Evolutionary conservation across 2,797 vertebrate species (phyloP).

Genomic region (Liparis tanakae): DNA sequence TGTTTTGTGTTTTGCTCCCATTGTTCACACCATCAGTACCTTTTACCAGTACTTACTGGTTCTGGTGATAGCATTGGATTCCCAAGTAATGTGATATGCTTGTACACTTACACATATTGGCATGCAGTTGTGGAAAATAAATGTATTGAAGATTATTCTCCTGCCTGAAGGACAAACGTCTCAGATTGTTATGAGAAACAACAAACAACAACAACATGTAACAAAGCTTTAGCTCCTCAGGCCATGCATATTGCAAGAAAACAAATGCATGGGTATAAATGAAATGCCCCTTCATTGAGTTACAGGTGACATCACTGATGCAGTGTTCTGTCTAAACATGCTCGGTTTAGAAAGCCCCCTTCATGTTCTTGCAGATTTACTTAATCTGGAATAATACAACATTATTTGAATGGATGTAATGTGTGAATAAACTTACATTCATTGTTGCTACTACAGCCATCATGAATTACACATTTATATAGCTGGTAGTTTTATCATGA

Average conservation of each 20-base stretch:
- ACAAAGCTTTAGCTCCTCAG: background rate
- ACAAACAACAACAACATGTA: background rate
- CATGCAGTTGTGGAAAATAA: slow-evolving; percentile 4
- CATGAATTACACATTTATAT: background rate
- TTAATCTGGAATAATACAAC: background rate
- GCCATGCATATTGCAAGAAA: background rate
- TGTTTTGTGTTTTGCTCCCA: background rate
- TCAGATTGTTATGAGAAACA: background rate
- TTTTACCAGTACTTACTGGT: background rate
- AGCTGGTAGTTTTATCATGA: background rate
- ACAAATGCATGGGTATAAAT: background rate
- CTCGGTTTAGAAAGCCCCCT: background rate
- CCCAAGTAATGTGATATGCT: background rate
- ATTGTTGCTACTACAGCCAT: background rate
- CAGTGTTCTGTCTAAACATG: background rate
- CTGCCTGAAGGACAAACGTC: background rate
- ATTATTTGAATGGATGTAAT: background rate
- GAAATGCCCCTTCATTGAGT: background rate
- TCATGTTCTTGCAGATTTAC: background rate
- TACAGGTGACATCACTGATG: slow-evolving; percentile 4
- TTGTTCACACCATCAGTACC: background rate
- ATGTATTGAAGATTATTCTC: slow-evolving; percentile 12
- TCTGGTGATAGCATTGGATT: slow-evolving; percentile 9
- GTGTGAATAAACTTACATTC: background rate
- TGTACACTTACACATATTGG: background rate